Evolutionary conservation across 2,888 invertebrate species (phyloP), one percentile per base, ranked within the genome.

Genomic region (Microdon myrmicae): DNA sequence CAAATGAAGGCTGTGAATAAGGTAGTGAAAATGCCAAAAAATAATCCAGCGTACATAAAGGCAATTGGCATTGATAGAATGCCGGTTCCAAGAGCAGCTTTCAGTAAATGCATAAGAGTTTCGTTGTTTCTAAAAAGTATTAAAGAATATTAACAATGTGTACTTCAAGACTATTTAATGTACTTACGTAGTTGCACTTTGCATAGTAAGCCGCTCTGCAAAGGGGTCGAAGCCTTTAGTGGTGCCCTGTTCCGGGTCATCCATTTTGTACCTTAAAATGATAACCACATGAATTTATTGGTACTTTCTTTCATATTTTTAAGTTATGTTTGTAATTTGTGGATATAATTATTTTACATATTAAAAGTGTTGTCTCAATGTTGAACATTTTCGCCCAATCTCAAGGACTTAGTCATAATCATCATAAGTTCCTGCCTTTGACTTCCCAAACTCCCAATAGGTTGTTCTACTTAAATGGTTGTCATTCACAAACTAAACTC

Each of bases 21-120:
- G 0, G 96, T 90, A 49, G 92, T 88, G 71, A 92, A 82, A 66
- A 94, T 85, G 38, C 97, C 96, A 61, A 91, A 83, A 61, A 90
- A 81, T 26, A 97, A 82, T 25, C 98, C 98, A 4, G 94, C 87
- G 76, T 89, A 86, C 78, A 87, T 89, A 77, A 97, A 94, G 7
- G 96, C 97, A 51, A 87, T 84, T 0, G 97, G 97, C 92, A 98
- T 94, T 1, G 96, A 86, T 68, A 98, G 83, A 74, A 98, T 95
- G 32, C 98, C 98, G 5, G 96, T 96, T 16, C 98, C 98, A 51
- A 98, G 85, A 22, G 96, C 95, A 4, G 96, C 96, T 81, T 97
- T 98, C 71, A 97, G 82, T 68, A 98, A 84, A 83, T 97, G 96
- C 70, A 94, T 94, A 70, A 96, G 82, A 0, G 95, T 94, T 77